Base-by-base conservation (phyloP, 2,797 vertebrate species). In the Oryzias sinensis region DNA sequence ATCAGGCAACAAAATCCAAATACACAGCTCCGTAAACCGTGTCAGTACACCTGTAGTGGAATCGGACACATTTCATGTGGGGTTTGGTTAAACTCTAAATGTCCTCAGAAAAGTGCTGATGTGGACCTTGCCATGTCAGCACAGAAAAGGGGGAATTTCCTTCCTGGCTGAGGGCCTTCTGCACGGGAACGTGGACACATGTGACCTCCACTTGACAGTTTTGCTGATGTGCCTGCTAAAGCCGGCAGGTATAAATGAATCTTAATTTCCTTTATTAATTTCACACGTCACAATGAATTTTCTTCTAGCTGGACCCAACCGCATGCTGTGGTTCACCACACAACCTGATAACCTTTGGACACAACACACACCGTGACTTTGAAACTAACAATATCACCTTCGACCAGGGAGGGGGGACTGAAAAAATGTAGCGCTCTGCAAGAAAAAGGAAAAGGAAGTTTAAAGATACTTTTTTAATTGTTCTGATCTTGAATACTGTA, bases 191-290 rank as follows among this genome's bases (percentile, higher is more conserved):
- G 53, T 46, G 52, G 76, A 68, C 79, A 45, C 16, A 72, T 85
- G 78, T 88, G 90, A 93, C 92, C 93, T 93, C 91, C 90, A 78
- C 74, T 78, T 76, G 20, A 81, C 84, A 89, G 86, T 86, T 91
- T 89, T 90, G 85, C 87, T 91, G 88, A 94, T 87, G 85, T 56
- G 73, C 83, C 81, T 89, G 84, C 89, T 85, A 81, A 90, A 75
- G 74, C 64, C 85, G 76, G 71, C 86, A 73, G 77, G 81, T 90
- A 90, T 87, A 93, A 93, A 92, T 91, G 81, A 93, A 90, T 93
- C 87, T 88, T 90, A 91, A 87, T 93, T 94, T 93, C 88, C 91
- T 84, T 91, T 92, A 92, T 93, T 95, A 92, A 94, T 94, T 93
- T 93, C 81, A 80, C 73, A 81, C 77, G 83, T 87, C 89, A 86